Base-by-base conservation (phyloP, 2,113 vertebrate genomes). In the Scatophagus argus region DNA sequence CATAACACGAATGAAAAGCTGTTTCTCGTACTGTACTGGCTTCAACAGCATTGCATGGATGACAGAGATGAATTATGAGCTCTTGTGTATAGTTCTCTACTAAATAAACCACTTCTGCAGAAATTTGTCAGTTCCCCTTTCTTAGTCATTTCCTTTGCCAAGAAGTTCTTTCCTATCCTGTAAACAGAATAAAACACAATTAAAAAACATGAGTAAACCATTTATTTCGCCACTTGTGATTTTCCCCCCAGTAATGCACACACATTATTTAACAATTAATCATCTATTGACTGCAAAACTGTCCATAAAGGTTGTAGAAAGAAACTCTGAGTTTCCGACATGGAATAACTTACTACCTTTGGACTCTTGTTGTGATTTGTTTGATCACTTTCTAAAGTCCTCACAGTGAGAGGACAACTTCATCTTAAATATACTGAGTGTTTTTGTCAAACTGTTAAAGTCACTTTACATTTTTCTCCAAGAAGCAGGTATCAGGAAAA, bases 111-210 rank as follows among this genome's bases (percentile, higher is more conserved):
- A 23, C 25, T 25, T 75, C 1, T 21, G 13, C 21, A 36, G 11
- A 67, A 58, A 58, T 46, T 17, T 38, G 69, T 75, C 39, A 79
- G 68, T 67, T 82, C 62, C 67, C n/a, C 5, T 52, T 19, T 16
- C 19, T 87, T 69, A 66, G 41, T 80, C 47, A 82, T 32, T 60
- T 71, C 8, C 7, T 8, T 0, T 16, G 34, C 0, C 31, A 19
- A 52, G 29, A 47, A 3, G 4, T 31, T 44, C 2, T 38, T 23
- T 49, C 14, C 13, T 60, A 5, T 43, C 3, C 0, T 79, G 36
- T 25, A 71, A 63, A 69, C 27, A 8, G 17, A 25, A 54, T 2
- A 56, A 63, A 54, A 13, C 21, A 55, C 13, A 19, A 19, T 12
- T 9, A 38, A 46, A 41, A 43, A 17, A 60, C 32, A 79, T 23